Base-by-base conservation (phyloP, 1,140 invertebrate species). In the Sycophila sp. region DNA sequence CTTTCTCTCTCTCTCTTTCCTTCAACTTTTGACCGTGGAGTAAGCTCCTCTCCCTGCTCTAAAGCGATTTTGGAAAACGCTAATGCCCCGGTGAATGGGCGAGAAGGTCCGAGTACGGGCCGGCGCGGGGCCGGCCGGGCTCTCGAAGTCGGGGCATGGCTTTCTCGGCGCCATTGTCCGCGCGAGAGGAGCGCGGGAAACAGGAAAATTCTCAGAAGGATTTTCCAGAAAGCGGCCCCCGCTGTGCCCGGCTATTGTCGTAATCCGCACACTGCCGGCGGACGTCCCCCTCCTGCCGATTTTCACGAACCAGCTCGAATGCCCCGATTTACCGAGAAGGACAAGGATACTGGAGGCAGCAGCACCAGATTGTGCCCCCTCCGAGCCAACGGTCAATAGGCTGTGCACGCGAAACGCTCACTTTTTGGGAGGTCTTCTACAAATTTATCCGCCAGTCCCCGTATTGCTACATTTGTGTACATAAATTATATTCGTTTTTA, bases 201-300 rank as follows among this genome's bases (percentile, higher is more conserved):
- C 45, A 69, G 36, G 58, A 77, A 82, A 84, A 83, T 85, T 85
- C 83, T 78, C 58, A 63, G 82, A 84, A 85, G 81, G 81, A 80
- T 81, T 81, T 78, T 72, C 73, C 59, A 58, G 65, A 78, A 78
- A 78, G 67, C 60, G 65, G 72, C 65, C 72, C 72, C 74, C 75
- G 76, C 73, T 76, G 76, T 26, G n/a, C 75, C 62, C 51, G 62
- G 60, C 67, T 77, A 79, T 84, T 85, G 81, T 84, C 56, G 53
- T 66, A 62, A 69, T 72, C 65, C 72, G 70, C 63, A 73, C 26
- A 73, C 30, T 59, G 68, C 30, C 70, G 68, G 58, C 72, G 40
- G 75, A 59, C 58, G 38, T 58, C 49, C 49, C 51, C 40, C 22
- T 36, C 60, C 73, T 59, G 59, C 47, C 71, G 65, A 58, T 67